phyloP scores from a whole-genome alignment of 2,113 vertebrate species.

The Naja naja region DNA sequence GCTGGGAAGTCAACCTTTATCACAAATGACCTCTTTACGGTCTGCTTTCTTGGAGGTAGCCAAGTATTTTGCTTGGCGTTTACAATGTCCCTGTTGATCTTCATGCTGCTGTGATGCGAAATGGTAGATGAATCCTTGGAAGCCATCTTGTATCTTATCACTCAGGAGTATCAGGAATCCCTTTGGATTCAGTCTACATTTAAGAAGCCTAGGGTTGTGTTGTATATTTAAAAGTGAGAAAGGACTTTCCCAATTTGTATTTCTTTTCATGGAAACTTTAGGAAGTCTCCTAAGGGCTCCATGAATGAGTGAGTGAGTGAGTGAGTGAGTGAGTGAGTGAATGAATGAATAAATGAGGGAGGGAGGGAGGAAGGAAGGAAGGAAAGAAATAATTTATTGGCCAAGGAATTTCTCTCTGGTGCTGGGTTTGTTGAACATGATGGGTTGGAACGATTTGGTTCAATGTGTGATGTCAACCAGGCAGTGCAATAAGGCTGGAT shows the following conservation, averaged over 20 bases:
- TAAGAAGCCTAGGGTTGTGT: neutral
- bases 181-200: neutral
- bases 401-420: too few relatives aligned
- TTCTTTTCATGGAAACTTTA: neutral
- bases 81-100: neutral
- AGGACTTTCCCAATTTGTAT: neutral
- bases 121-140: neutral
- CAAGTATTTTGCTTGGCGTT: neutral
- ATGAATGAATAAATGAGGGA: too few relatives aligned
- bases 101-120: neutral
- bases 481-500: neutral
- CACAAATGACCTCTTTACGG: neutral
- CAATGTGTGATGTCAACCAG: neutral
- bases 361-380: too few relatives aligned
- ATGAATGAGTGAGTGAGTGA: neutral
- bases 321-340: too few relatives aligned
- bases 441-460: neutral
- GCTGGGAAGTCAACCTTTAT: conserved; percentile 17
- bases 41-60: neutral
- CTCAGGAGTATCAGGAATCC: neutral
- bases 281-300: neutral
- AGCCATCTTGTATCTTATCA: neutral
- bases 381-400: too few relatives aligned
- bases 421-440: neutral
- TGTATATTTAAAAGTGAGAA: neutral